These are phyloP conservation scores for Gallinago solitaria DNA, from an alignment of 2,797 vertebrate genomes.

Conservation along the genomic window DNA sequence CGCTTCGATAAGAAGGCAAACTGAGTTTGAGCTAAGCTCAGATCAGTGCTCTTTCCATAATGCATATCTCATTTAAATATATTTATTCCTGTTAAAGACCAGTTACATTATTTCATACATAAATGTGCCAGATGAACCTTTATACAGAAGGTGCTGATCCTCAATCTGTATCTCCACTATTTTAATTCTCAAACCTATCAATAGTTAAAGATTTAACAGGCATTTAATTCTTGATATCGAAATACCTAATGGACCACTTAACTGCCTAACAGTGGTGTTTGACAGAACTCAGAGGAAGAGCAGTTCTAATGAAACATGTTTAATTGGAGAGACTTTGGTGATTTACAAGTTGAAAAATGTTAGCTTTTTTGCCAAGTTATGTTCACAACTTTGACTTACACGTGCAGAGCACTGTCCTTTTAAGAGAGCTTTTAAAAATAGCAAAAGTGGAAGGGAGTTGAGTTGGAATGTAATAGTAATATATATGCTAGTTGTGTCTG, in stretches of 20 bases:
- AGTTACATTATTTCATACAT: not conserved
- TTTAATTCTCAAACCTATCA: not conserved
- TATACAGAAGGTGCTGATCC: not conserved
- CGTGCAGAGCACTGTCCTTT: conserved; percentile 73
- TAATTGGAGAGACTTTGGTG: not conserved
- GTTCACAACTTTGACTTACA: not conserved
- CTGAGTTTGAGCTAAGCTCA: not conserved
- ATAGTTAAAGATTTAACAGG: not conserved
- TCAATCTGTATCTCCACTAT: not conserved
- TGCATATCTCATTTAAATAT: not conserved
- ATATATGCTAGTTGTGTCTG: not conserved
- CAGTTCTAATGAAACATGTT: not conserved
- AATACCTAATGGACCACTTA: not conserved
- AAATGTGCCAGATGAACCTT: not conserved
- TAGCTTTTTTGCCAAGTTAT: not conserved
- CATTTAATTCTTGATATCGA: not conserved
- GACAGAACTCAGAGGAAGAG: not conserved
- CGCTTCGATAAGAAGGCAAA: not conserved
- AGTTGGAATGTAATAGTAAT: not conserved
- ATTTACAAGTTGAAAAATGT: not conserved
- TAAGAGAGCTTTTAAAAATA: not conserved
- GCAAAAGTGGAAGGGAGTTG: not conserved
- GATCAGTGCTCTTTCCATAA: not conserved
- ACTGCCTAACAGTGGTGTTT: not conserved
- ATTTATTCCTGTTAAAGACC: not conserved